These are phyloP conservation scores for Drosophila nigrodunni DNA, from an alignment of 1,140 invertebrate genomes.

Conservation along the genomic window DNA sequence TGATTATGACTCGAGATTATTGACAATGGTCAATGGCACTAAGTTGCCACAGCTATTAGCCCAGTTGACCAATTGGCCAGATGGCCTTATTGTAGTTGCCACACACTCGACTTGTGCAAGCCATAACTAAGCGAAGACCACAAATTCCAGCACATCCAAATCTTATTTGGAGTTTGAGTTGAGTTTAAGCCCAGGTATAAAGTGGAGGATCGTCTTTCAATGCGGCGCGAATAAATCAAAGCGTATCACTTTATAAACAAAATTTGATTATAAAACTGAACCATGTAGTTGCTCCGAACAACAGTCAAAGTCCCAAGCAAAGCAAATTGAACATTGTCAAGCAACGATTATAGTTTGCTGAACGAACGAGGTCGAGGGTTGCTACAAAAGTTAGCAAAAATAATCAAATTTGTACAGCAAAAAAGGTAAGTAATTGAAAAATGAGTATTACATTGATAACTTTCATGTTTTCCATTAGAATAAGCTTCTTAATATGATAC, in stretches of 20 bases:
- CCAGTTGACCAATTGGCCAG: background rate
- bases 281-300: constrained; percentile 5
- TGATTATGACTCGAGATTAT: background rate
- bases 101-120: background rate
- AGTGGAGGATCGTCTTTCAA: constrained; percentile 13
- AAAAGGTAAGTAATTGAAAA: too few relatives aligned
- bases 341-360: constrained; percentile 21
- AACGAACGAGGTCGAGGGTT: constrained; percentile 25
- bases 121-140: background rate
- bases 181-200: background rate
- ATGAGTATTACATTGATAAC: too few relatives aligned
- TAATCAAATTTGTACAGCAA: too few relatives aligned
- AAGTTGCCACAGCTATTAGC: background rate
- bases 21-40: background rate
- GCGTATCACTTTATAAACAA: constrained; percentile 4
- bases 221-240: constrained; percentile 23
- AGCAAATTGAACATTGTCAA: constrained; percentile 32
- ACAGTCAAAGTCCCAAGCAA: constrained; percentile 8
- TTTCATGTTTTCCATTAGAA: too few relatives aligned
- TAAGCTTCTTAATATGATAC: too few relatives aligned
- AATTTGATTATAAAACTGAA: constrained; percentile 19
- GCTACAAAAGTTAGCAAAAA: background rate
- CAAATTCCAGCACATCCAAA: background rate
- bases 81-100: background rate
- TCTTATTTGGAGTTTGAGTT: background rate